Conservation (phyloP, 2,797 vertebrate genomes). For the Denticeps clupeoides region DNA sequence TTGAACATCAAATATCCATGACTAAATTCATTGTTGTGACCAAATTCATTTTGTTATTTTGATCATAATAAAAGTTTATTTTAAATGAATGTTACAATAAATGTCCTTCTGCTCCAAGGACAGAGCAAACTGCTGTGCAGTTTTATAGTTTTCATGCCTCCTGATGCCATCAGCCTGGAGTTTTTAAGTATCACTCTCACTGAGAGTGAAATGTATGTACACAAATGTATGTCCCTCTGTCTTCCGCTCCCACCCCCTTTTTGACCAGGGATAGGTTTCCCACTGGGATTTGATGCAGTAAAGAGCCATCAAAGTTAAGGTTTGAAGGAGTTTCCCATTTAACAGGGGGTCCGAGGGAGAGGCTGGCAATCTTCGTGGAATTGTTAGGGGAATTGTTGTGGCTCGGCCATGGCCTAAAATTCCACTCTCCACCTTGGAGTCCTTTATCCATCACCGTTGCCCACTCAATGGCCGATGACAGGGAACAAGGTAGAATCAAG, state of each 20-base stretch:
- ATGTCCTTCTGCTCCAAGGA: too few species aligned
- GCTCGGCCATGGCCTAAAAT: slow-evolving; percentile 24
- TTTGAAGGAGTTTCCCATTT: not conserved
- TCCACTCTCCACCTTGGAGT: slow-evolving; percentile 34
- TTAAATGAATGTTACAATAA: too few species aligned
- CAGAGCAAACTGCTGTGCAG: too few species aligned
- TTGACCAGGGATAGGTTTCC: slow-evolving; percentile 27
- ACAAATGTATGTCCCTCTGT: slow-evolving; percentile 42
- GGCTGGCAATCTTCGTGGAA: slow-evolving; percentile 3
- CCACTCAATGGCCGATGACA: slow-evolving; percentile 27
- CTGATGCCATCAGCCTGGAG: too few species aligned
- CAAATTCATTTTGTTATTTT: too few species aligned
- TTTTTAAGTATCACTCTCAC: too few species aligned
- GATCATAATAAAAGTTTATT: too few species aligned
- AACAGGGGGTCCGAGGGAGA: not conserved
- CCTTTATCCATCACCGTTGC: slow-evolving; percentile 7
- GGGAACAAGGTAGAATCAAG: slow-evolving; percentile 38
- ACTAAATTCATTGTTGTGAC: too few species aligned
- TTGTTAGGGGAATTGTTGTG: not conserved
- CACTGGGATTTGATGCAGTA: not conserved
- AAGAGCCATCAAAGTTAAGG: fast-evolving
- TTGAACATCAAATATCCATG: too few species aligned
- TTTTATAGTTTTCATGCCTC: too few species aligned
- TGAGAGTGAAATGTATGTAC: too few species aligned
- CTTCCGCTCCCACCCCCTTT: not conserved